phyloP scores from a whole-genome alignment of 2,113 vertebrate genomes.

The Prochilodus magdalenae region DNA sequence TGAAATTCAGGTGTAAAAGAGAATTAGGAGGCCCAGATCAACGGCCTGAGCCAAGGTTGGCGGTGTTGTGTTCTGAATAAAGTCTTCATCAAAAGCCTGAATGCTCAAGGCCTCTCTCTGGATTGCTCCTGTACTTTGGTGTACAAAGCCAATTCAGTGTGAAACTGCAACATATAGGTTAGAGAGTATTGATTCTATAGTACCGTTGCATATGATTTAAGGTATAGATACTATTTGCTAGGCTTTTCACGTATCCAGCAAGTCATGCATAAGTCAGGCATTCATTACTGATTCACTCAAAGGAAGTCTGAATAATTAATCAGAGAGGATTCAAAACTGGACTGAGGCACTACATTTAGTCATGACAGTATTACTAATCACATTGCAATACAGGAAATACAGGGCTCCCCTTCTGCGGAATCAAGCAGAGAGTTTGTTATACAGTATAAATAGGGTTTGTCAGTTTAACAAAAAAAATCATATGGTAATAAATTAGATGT shows the following conservation, averaged over 20 bases:
- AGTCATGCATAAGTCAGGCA: constrained; percentile 14
- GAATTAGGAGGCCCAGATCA: not conserved
- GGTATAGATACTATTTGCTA: constrained; percentile 1
- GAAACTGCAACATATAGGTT: not conserved
- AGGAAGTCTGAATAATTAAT: constrained; percentile 32
- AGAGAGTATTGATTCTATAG: not conserved
- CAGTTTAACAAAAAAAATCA: too few species aligned
- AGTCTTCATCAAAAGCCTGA: not conserved
- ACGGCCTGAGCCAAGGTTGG: not conserved
- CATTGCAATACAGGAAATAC: not conserved
- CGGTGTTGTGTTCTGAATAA: not conserved
- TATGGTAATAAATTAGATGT: too few species aligned
- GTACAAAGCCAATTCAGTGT: not conserved
- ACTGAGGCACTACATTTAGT: not conserved
- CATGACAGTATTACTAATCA: not conserved
- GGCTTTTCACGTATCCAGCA: not conserved
- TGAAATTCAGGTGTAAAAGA: not conserved
- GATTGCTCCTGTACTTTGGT: not conserved
- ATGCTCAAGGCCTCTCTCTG: not conserved
- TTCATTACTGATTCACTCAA: constrained; percentile 26
- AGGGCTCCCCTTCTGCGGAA: not conserved
- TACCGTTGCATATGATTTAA: not conserved
- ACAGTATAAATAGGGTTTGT: too few species aligned
- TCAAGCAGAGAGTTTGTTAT: not conserved
- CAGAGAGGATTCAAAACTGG: not conserved